Conservation (phyloP, 1,140 invertebrate genomes). For the Leptestheria dahalacensis region DNA sequence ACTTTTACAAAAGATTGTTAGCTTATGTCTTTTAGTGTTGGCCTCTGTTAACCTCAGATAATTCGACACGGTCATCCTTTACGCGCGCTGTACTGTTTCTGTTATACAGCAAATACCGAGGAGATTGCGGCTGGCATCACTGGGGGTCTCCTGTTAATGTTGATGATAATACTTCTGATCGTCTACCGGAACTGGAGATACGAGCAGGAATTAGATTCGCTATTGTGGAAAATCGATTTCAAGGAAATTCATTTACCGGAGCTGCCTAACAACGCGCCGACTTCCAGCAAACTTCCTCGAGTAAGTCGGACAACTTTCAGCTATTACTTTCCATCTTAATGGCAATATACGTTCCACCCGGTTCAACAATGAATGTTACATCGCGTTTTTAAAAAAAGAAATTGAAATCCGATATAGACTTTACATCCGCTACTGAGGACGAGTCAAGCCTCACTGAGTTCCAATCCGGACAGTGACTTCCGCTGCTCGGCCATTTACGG, state of each 20-base stretch:
- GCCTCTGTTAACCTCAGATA: background rate
- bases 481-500: slow-evolving; percentile 74
- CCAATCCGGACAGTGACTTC: slow-evolving; percentile 68
- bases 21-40: too few species aligned
- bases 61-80: background rate
- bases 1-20: too few species aligned
- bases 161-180: slow-evolving; percentile 49
- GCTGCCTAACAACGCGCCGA: slow-evolving; percentile 1
- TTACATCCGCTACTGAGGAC: slow-evolving; percentile 50
- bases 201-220: slow-evolving; percentile 82
- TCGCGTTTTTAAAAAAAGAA: background rate
- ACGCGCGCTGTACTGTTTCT: background rate
- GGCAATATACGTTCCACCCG: too few species aligned
- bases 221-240: slow-evolving; percentile 91
- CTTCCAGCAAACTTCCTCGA: background rate
- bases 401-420: slow-evolving; percentile 13
- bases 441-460: slow-evolving; percentile 70
- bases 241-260: slow-evolving; percentile 50
- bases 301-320: background rate
- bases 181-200: slow-evolving; percentile 83
- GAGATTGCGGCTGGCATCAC: slow-evolving; percentile 65
- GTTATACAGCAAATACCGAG: slow-evolving; percentile 50
- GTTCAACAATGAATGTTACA: slow-evolving; percentile 15
- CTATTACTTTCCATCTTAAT: background rate
- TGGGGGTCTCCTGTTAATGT: slow-evolving; percentile 51